Base-by-base conservation (phyloP, 2,797 vertebrate species). In the Anas georgica region DNA sequence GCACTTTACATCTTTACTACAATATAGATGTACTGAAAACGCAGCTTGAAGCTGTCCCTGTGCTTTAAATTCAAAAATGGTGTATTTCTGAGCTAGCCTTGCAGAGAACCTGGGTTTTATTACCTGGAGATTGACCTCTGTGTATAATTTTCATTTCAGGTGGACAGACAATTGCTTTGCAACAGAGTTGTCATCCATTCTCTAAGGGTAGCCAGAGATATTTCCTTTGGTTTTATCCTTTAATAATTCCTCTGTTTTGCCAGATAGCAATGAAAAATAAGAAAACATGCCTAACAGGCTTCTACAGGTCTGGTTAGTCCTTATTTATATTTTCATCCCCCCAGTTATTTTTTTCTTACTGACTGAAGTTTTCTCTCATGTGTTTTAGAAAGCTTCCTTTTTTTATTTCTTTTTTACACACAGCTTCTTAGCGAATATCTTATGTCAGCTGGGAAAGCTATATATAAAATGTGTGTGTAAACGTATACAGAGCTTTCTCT, bases 381-480 rank as follows among this genome's bases (percentile, higher is more conserved):
- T 23, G 29, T 67, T 73, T 33, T 39, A 64, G 17, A 17, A 91
- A 82, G 62, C 56, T 81, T 85, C 37, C 60, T 60, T 59, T 45
- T 59, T 45, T 31, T 75, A 69, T 84, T 86, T 66, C 63, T 59
- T 60, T 60, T 81, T 88, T 79, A 67, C 46, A 13, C 21, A 0
- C 35, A 52, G 79, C 58, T 88, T 72, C 79, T 77, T 54, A 20
- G 43, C 48, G 37, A 66, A 68, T 41, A 7, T 76, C 68, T 83
- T 35, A 56, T 45, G 79, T 92, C 91, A 91, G 15, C 72, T 45
- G 68, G 55, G 86, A 72, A 91, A 90, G 92, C 88, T 87, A 91
- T 93, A 91, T 93, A 92, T 94, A 48, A 48, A 48, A 93, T 29
- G 73, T 50, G 52, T 68, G 48, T 94, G 83, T 87, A 39, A 74